Conservation (phyloP, 1,140 invertebrate genomes). For the Hesperophylax magnus region DNA sequence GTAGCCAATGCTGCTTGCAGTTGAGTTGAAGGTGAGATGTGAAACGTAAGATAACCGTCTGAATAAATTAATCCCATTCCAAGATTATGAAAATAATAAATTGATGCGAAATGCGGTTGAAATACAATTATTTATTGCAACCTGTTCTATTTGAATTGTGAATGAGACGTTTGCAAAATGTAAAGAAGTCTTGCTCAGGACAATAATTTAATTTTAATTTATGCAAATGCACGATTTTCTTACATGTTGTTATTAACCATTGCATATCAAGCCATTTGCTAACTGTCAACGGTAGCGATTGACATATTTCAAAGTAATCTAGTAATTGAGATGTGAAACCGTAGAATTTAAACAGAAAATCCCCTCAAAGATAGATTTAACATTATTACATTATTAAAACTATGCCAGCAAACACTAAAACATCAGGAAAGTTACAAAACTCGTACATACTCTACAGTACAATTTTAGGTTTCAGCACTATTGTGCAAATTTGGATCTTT, state of each 20-base stretch:
- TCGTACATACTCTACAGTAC: no score
- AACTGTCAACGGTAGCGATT: not conserved
- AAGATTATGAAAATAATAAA: constrained; percentile 1
- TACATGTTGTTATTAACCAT: not conserved
- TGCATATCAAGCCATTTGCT: not conserved
- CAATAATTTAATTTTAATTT: constrained; percentile 17
- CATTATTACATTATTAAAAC: no score
- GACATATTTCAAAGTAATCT: not conserved
- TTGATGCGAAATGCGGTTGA: constrained; percentile 22
- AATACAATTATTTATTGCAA: constrained; percentile 25
- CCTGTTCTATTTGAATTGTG: not conserved
- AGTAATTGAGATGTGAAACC: not conserved
- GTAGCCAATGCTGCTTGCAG: not conserved
- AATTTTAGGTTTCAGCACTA: no score
- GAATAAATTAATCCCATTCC: not conserved
- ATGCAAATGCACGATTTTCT: not conserved
- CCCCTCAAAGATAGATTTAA: not conserved
- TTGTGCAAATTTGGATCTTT: no score
- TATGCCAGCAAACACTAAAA: no score
- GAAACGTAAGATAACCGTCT: not conserved
- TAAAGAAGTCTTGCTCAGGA: not conserved
- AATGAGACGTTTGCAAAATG: constrained; percentile 21
- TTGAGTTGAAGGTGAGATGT: constrained; percentile 4
- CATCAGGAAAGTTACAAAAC: no score
- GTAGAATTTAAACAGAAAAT: not conserved